phyloP scores from a whole-genome alignment of 2,888 invertebrate genomes.

The Drosophila atroscutellata region DNA sequence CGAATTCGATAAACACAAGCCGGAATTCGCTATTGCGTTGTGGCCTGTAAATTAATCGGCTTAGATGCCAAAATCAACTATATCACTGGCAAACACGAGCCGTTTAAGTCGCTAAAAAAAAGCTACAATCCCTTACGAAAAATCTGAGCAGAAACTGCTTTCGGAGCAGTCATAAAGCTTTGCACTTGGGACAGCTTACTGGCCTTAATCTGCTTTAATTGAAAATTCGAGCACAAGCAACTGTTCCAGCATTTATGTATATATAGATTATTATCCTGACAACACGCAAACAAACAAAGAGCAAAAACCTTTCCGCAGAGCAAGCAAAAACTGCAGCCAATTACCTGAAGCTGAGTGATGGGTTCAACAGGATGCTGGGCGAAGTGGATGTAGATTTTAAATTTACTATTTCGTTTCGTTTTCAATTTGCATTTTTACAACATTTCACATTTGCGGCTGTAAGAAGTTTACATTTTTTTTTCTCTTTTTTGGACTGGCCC shows the following conservation, averaged over 20 bases:
- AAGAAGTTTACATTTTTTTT: neutral
- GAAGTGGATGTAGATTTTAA: slow-evolving; percentile 39
- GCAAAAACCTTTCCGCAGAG: neutral
- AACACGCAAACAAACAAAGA: slow-evolving; percentile 13
- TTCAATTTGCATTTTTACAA: slow-evolving; percentile 78
- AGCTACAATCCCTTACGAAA: neutral
- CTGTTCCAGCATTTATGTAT: slow-evolving; percentile 8
- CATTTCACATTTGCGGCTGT: slow-evolving; percentile 44
- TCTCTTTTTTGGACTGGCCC: slow-evolving; percentile 4
- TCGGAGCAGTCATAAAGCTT: slow-evolving; percentile 30
- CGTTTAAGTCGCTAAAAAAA: slow-evolving; percentile 20
- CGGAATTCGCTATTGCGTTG: slow-evolving; percentile 16
- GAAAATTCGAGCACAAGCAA: slow-evolving; percentile 49
- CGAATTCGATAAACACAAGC: slow-evolving; percentile 31
- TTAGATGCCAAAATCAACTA: slow-evolving; percentile 40
- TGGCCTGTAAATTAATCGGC: slow-evolving; percentile 68
- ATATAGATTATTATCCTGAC: slow-evolving; percentile 34
- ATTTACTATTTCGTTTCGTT: slow-evolving; percentile 69
- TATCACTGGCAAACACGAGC: neutral
- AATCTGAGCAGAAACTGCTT: slow-evolving; percentile 20
- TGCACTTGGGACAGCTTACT: slow-evolving; percentile 34
- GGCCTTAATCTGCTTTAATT: slow-evolving; percentile 61
- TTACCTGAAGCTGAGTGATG: slow-evolving; percentile 17
- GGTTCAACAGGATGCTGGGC: neutral
- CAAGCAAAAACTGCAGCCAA: slow-evolving; percentile 33